These are phyloP conservation scores for Phalacrocorax carbo DNA, from an alignment of 2,113 vertebrate species.

Conservation along the genomic window DNA sequence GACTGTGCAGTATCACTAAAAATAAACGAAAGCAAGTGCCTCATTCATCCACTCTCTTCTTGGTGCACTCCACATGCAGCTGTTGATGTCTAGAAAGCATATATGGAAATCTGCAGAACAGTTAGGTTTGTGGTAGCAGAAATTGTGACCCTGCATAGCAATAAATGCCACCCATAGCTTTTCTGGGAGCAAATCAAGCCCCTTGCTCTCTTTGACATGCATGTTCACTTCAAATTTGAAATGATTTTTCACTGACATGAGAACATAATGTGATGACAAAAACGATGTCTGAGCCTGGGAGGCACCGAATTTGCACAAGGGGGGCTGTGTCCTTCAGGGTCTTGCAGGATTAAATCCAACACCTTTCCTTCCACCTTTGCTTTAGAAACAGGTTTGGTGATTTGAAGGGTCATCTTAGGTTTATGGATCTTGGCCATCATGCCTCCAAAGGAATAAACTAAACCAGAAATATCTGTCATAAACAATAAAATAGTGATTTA, in stretches of 20 bases:
- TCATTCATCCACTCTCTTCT: slow-evolving; percentile 14
- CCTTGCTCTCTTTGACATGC: background rate
- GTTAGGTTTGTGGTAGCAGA: background rate
- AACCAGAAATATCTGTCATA: background rate
- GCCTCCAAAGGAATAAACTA: background rate
- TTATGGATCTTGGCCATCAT: background rate
- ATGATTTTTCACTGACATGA: background rate
- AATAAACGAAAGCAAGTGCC: slow-evolving; percentile 29
- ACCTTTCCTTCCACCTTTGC: background rate
- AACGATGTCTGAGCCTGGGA: background rate
- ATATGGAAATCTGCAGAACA: background rate
- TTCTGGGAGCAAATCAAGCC: background rate
- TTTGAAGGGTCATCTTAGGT: background rate
- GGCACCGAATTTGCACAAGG: background rate
- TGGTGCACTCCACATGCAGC: background rate
- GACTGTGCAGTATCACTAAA: slow-evolving; percentile 40
- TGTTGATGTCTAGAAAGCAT: background rate
- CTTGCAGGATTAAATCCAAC: background rate
- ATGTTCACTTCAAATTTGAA: background rate
- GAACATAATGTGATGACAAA: background rate
- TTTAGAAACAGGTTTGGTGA: background rate
- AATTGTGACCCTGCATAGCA: background rate
- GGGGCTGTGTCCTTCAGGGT: background rate
- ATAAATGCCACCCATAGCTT: background rate
- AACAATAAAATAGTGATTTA: background rate